Conservation (phyloP, 2,888 invertebrate genomes). For the Himalopsyche kuldschensis region DNA sequence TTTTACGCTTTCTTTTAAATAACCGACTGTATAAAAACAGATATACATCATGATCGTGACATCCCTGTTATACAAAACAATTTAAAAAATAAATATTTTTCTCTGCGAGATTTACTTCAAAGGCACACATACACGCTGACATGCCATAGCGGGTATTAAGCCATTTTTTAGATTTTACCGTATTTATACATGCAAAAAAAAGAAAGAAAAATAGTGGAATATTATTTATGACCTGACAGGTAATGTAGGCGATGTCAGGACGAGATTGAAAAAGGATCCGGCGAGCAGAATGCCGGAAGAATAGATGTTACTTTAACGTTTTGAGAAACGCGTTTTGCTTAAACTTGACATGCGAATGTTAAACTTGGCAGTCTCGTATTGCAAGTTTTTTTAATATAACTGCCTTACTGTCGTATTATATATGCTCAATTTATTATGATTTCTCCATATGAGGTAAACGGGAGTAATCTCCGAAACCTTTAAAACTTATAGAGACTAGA, state of each 20-base stretch:
- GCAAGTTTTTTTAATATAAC: not conserved
- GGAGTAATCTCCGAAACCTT: too few species aligned
- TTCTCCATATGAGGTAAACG: too few species aligned
- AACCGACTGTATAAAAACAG: too few species aligned
- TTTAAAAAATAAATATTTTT: too few species aligned
- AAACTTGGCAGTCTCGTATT: not conserved
- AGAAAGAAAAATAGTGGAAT: constrained; percentile 18
- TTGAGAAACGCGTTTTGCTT: not conserved
- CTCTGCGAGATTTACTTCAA: not conserved
- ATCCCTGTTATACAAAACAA: too few species aligned
- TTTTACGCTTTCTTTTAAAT: too few species aligned
- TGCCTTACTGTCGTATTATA: too few species aligned
- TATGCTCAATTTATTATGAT: too few species aligned
- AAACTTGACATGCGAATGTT: not conserved
- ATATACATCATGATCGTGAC: too few species aligned
- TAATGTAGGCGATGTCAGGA: constrained; percentile 17
- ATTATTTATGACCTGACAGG: constrained; percentile 28
- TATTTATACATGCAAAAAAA: constrained; percentile 5
- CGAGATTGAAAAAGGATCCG: constrained; percentile 30
- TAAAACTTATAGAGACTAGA: too few species aligned
- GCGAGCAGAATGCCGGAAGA: constrained; percentile 9
- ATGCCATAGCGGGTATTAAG: not conserved
- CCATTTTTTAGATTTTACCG: not conserved
- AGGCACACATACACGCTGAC: not conserved
- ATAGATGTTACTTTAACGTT: constrained; percentile 9